A percentile compares a stretch with the other conserved stretches of the same genome.
Evolutionary conservation across 2,888 invertebrate species (phyloP).

Genomic region (Mechanitis mazaeus): DNA sequence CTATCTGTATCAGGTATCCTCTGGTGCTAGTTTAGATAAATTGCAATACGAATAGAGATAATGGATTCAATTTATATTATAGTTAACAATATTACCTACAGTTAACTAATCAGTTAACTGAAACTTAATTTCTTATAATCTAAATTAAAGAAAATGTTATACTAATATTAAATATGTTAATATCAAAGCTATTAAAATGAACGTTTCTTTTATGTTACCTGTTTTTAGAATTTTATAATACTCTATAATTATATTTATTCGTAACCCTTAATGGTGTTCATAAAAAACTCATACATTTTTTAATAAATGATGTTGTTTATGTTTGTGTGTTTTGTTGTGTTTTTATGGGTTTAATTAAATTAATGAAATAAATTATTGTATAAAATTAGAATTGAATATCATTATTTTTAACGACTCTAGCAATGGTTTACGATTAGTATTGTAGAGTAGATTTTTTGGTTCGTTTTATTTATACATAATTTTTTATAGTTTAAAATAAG

Average conservation of each 20-base stretch:
- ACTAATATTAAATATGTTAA: too few species aligned
- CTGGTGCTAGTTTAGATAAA: conserved; percentile 27
- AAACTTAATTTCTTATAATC: too few species aligned
- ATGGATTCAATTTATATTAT: conserved; percentile 7
- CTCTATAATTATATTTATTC: neutral
- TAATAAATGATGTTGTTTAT: neutral
- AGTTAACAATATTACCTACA: neutral
- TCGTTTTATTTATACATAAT: too few species aligned
- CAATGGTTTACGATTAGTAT: neutral
- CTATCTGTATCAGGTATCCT: conserved; percentile 30
- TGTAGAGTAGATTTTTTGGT: neutral
- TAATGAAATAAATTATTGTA: neutral
- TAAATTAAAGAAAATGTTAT: neutral
- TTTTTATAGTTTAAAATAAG: too few species aligned
- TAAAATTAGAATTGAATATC: neutral
- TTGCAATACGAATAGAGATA: conserved; percentile 20
- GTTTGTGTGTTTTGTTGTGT: neutral
- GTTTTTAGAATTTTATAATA: neutral
- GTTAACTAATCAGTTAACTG: too few species aligned
- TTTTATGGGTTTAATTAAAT: conserved; percentile 6
- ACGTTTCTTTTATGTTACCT: too few species aligned
- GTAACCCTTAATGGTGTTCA: neutral
- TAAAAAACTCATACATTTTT: conserved; percentile 3
- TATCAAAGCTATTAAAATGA: too few species aligned
- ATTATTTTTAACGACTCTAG: neutral